These are phyloP conservation scores for Leptodirus hochenwartii DNA, from an alignment of 2,888 invertebrate genomes.

Conservation along the genomic window DNA sequence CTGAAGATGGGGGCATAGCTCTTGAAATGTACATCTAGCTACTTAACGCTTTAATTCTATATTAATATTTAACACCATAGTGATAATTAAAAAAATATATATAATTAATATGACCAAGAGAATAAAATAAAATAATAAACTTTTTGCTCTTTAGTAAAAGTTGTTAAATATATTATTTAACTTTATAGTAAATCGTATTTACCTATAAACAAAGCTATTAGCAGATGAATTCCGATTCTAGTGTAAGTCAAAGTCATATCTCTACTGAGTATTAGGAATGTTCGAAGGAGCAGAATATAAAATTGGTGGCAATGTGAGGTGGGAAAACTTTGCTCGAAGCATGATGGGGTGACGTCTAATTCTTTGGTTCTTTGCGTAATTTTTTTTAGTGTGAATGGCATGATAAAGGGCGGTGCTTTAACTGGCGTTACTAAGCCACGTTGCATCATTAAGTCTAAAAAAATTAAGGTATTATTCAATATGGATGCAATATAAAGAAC, in stretches of 20 bases:
- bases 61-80: no score
- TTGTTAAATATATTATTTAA: no score
- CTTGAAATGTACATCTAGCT: no score
- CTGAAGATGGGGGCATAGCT: no score
- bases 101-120: no score
- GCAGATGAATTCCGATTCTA: conserved; percentile 58
- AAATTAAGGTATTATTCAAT: conserved; percentile 6
- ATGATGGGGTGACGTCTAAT: conserved; percentile 10
- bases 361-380: conserved; percentile 6
- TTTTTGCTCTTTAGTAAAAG: no score
- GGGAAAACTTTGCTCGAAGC: conserved; percentile 28
- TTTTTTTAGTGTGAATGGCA: conserved; percentile 10
- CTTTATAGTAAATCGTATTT: no score
- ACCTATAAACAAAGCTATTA: conserved; percentile 68
- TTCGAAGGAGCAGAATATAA: conserved; percentile 39
- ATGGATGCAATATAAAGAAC: no score
- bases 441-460: conserved; percentile 32
- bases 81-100: no score
- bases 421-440: conserved; percentile 33
- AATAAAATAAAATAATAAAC: no score
- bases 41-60: no score
- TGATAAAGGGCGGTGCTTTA: conserved; percentile 25
- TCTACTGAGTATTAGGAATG: conserved; percentile 44
- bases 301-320: conserved; percentile 40
- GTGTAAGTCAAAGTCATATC: conserved; percentile 58